Evolutionary conservation across 2,113 vertebrate species (phyloP).

Genomic region (Jaculus jaculus): DNA sequence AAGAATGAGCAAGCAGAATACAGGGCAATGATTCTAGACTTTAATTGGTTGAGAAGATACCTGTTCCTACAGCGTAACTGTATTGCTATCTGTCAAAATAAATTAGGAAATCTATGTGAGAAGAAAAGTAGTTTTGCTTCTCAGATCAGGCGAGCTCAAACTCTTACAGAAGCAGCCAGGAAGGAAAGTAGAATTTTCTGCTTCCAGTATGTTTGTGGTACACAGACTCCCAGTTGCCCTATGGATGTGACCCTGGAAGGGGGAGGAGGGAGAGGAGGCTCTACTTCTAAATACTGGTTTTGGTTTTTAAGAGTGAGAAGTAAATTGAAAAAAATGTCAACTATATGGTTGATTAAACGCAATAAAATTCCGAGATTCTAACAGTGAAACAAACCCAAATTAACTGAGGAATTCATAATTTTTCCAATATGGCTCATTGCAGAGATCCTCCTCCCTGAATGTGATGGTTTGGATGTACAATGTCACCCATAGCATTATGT

Average conservation of each 20-base stretch:
- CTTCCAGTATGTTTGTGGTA: not conserved
- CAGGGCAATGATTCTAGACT: not conserved
- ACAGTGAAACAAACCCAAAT: conserved; percentile 2
- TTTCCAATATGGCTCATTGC: not conserved
- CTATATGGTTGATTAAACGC: conserved; percentile 37
- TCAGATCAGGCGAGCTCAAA: not conserved
- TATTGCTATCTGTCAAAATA: not conserved
- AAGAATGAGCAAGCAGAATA: no score
- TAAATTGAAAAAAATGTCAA: conserved; percentile 60
- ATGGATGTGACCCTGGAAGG: not conserved
- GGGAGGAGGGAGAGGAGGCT: no score
- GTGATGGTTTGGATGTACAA: not conserved
- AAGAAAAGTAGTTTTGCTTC: not conserved
- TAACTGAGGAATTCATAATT: conserved; percentile 20
- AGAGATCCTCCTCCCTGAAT: not conserved
- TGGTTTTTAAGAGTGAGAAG: conserved; percentile 49
- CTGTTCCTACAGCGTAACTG: not conserved
- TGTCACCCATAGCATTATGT: no score
- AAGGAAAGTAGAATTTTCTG: not conserved
- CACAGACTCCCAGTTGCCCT: not conserved
- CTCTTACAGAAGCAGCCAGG: not conserved
- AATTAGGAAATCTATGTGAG: not conserved
- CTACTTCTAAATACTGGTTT: conserved; percentile 37
- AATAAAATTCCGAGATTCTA: conserved; percentile 43
- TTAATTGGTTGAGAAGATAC: not conserved